Base-by-base conservation (phyloP, 2,888 invertebrate species). In the Crossocerus cetratus region DNA sequence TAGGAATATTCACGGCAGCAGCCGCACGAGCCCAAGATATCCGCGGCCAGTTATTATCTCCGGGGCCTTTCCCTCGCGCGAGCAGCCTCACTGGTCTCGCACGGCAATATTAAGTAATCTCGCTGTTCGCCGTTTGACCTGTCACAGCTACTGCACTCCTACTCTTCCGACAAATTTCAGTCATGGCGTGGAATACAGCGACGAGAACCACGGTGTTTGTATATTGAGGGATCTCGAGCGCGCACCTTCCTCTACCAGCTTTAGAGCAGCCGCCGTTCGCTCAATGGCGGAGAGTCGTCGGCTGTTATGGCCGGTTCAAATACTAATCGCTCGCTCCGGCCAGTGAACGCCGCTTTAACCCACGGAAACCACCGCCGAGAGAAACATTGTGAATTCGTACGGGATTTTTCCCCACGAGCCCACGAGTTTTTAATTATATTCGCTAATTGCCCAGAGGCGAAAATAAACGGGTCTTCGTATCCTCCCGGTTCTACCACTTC, bases 131-230 rank as follows among this genome's bases (percentile, higher is more conserved):
- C 71, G 83, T 84, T 82, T 83, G 82, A 82, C 82, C 83, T 83
- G 82, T 82, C 82, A 85, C 83, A 78, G 80, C 82, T 77, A 84
- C 82, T 76, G 75, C 83, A 85, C 84, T 86, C 84, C 84, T 86
- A 83, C 80, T 83, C 82, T 83, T 82, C 81, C 82, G 75, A 72
- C 76, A 84, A 83, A 82, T 83, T 79, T 82, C 83, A 80, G 84
- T 83, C 83, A 86, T 86, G 83, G 84, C 84, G 83, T 83, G 83
- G 81, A 81, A 78, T 73, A 76, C 72, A 80, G 73, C 70, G 69
- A 80, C 71, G 73, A 75, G 77, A 76, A 76, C 74, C 73, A 80
- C 74, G 72, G 76, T 76, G 78, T 76, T 76, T 80, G 69, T 77
- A 70, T 73, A 69, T 72, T 71, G 77, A 75, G 66, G 65, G 79